Base-by-base conservation (phyloP, 2,888 invertebrate genomes). In the Apodemia duryi region DNA sequence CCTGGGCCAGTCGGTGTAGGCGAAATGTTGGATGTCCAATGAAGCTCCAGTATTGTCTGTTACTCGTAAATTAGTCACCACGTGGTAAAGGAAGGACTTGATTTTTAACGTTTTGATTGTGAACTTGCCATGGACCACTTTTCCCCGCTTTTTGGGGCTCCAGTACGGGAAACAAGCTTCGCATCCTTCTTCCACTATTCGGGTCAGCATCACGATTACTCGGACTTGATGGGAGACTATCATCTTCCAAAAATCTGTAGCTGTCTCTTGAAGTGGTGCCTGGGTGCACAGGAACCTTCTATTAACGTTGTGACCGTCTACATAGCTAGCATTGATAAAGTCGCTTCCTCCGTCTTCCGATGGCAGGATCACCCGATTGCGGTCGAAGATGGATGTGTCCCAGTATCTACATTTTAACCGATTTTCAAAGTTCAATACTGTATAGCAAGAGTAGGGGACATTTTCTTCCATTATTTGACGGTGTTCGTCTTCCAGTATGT, bases 131-230 rank as follows among this genome's bases (percentile, higher is more conserved):
- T 60, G 46, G 62, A 61, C 61, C 11, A 43, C 62, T 65, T 60
- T 60, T 62, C 29, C 46, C 62, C 61, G 43, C 62, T 65, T 61
- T 51, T 60, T 61, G 21, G 61, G 65, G 13, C 57, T 62, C 65
- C 64, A 64, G 66, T 66, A 66, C 38, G 62, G 64, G 41, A 46
- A 66, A 66, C 66, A 66, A 64, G 43, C 66, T 64, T 66, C 65
- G 32, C n/a, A 46, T 54, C 61, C 64, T 28, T 64, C 11, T 63
- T 66, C 66, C 46, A 66, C 62, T 63, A 46, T 63, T 66, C 54
- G 52, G 62, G 62, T 66, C 62, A 57, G 57, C 57, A 57, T 57
- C 2, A 57, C 57, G 57, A 57, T 57, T 11, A 57, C 6, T 28
- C 57, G 57, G 35, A 66, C 61, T 61, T 66, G 41, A 49, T 66